phyloP scores from a whole-genome alignment of 2,797 vertebrate species.

The Xenopus petersii region DNA sequence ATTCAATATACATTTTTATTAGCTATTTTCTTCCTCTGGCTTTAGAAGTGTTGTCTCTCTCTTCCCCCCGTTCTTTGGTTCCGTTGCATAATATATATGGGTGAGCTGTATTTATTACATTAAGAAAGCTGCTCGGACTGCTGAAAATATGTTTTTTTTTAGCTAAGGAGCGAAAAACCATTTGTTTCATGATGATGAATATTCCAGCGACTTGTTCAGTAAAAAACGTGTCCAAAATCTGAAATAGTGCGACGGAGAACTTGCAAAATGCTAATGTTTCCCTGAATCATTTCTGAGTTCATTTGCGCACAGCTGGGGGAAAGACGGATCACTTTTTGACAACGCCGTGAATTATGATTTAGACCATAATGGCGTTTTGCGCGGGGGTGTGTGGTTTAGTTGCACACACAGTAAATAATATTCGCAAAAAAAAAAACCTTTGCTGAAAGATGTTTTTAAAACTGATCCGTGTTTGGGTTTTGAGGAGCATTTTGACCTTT shows the following conservation, averaged over 20 bases:
- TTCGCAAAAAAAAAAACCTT: no score
- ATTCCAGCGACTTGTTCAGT: slow-evolving; percentile 8
- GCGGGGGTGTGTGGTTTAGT: no score
- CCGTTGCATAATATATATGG: background rate
- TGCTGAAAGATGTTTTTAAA: no score
- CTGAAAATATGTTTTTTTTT: slow-evolving; percentile 23
- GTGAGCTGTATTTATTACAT: background rate
- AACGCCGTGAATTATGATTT: background rate
- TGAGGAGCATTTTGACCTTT: no score
- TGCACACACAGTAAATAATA: no score
- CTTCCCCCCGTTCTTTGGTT: no score
- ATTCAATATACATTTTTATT: background rate
- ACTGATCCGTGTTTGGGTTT: no score
- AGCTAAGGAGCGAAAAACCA: slow-evolving; percentile 6
- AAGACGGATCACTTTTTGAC: slow-evolving; percentile 5
- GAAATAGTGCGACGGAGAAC: background rate
- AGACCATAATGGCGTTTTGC: background rate
- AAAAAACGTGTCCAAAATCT: slow-evolving; percentile 8
- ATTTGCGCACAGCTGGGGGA: slow-evolving; percentile 4
- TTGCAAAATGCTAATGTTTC: background rate
- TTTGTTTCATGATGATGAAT: slow-evolving; percentile 35
- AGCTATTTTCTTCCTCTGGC: background rate
- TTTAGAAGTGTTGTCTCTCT: background rate
- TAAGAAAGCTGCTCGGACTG: slow-evolving; percentile 21
- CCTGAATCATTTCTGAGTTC: background rate